Evolutionary conservation across 1,140 invertebrate genomes (phyloP).

Genomic region (Zophobas atratus): DNA sequence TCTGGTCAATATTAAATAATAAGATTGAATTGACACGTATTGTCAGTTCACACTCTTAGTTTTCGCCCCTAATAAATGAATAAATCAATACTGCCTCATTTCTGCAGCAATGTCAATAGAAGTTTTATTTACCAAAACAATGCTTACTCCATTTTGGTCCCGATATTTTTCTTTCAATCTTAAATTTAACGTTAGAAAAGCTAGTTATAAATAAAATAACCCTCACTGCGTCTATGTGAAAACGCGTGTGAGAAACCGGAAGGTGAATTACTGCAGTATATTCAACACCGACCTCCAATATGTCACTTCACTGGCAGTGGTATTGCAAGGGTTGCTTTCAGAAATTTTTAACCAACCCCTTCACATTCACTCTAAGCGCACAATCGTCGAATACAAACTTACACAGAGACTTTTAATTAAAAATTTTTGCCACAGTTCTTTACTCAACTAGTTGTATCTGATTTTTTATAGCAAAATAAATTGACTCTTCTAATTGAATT

Average conservation of each 20-base stretch:
- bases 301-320: conserved; percentile 15
- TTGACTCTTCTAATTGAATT: conserved; percentile 19
- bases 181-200: no score
- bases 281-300: conserved; percentile 1
- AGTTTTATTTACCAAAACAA: no score
- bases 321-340: conserved; percentile 19
- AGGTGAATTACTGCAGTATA: conserved; percentile 15
- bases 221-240: neutral
- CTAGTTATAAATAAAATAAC: no score
- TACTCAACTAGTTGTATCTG: neutral
- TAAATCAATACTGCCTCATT: no score
- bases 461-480: conserved; percentile 2
- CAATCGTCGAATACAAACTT: neutral
- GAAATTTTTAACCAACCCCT: conserved; percentile 18
- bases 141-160: no score
- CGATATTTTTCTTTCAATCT: no score
- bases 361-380: conserved; percentile 14
- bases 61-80: no score
- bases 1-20: no score
- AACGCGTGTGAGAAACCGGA: neutral
- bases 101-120: no score
- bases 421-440: conserved; percentile 3
- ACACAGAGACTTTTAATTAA: conserved; percentile 20
- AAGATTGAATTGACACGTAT: no score
- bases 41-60: no score